Conservation (phyloP, 2,113 vertebrate genomes). For the Otus sunia region DNA sequence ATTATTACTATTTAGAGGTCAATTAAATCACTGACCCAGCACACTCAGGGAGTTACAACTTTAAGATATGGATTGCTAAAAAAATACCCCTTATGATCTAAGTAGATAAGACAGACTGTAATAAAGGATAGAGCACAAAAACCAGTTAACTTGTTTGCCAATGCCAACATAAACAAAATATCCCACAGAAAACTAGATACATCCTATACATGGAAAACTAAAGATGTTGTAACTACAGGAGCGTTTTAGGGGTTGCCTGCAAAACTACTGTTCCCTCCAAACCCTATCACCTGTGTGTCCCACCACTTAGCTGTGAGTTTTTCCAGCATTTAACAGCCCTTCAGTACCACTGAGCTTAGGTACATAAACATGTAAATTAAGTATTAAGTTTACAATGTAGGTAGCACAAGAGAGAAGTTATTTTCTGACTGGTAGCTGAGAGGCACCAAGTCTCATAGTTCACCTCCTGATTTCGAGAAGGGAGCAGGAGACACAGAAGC, state of each 20-base stretch:
- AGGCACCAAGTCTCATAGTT: neutral
- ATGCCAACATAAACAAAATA: neutral
- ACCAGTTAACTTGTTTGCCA: neutral
- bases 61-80: neutral
- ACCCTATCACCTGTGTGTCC: neutral
- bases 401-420: neutral
- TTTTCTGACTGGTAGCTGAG: neutral
- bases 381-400: neutral
- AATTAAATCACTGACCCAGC: neutral
- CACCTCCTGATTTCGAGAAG: neutral
- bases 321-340: neutral
- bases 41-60: neutral
- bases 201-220: neutral
- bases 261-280: neutral
- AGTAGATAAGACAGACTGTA: neutral
- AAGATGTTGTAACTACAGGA: neutral
- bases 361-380: neutral
- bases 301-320: neutral
- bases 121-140: neutral
- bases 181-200: neutral
- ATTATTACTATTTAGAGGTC: neutral
- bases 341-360: neutral
- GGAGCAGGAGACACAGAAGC: neutral
- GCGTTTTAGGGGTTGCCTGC: accelerated
- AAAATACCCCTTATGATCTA: neutral